phyloP scores from a whole-genome alignment of 2,113 vertebrate species.

The Sinocyclocheilus rhinocerous region DNA sequence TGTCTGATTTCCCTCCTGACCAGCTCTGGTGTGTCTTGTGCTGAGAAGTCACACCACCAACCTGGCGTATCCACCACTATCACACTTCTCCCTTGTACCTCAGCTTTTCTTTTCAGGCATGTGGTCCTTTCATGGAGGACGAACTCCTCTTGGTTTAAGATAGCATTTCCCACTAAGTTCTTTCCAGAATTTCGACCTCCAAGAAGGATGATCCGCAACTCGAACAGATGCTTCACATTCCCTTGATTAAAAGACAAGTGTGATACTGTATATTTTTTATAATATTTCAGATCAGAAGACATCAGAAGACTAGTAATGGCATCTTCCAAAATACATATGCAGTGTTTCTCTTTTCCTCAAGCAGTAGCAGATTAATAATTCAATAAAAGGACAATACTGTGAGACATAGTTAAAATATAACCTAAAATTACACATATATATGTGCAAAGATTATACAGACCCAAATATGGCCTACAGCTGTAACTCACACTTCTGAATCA shows the following conservation, averaged over 20 bases:
- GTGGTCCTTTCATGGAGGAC: conserved; percentile 65
- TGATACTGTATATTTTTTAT: too few species aligned
- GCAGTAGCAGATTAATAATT: neutral
- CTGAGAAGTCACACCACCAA: conserved; percentile 72
- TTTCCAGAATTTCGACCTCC: conserved; percentile 75
- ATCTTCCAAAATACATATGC: neutral
- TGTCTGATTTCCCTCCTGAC: conserved; percentile 66
- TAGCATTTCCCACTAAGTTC: conserved; percentile 66
- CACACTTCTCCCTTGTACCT: conserved; percentile 56
- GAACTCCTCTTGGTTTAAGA: conserved; percentile 72
- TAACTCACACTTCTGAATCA: neutral
- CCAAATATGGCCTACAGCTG: neutral
- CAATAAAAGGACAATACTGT: neutral
- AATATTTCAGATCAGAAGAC: neutral
- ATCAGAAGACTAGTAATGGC: neutral
- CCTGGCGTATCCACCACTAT: conserved; percentile 73
- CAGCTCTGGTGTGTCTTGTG: conserved; percentile 59
- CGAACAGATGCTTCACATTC: conserved; percentile 8
- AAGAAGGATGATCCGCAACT: conserved; percentile 69
- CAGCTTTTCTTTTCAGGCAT: conserved; percentile 61
- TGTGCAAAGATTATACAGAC: neutral
- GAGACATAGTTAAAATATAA: conserved; percentile 25
- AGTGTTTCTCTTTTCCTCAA: neutral
- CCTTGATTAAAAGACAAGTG: neutral
- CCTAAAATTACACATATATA: neutral